These are phyloP conservation scores for Hypotaenidia okinawae DNA, from an alignment of 2,797 vertebrate species.

Conservation along the genomic window DNA sequence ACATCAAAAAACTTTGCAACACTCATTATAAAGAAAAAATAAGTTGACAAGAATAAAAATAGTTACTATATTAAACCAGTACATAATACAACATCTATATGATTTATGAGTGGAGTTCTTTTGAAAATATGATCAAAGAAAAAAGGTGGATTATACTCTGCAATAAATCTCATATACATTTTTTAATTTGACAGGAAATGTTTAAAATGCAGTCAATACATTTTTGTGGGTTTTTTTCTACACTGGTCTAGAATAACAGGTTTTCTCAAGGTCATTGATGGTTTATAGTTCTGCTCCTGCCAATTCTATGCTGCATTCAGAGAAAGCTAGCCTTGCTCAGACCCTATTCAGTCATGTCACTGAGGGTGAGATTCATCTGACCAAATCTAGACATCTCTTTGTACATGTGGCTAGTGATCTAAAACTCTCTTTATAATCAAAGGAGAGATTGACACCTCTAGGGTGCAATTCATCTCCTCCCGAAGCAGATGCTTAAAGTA, in stretches of 20 bases:
- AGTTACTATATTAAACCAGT: conserved; percentile 7
- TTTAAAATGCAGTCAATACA: background rate
- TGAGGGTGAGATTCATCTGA: conserved; percentile 20
- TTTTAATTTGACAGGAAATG: conserved; percentile 28
- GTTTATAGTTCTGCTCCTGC: background rate
- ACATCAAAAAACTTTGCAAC: background rate
- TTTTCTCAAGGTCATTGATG: conserved; percentile 1
- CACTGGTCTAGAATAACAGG: background rate
- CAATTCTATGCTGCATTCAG: background rate
- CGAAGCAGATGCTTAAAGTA: conserved; percentile 11
- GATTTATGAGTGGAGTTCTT: conserved; percentile 4
- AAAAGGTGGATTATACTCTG: background rate
- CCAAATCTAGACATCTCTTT: conserved; percentile 27
- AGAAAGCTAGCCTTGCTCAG: background rate
- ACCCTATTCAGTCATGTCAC: conserved; percentile 17
- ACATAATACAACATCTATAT: background rate
- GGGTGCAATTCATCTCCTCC: conserved; percentile 29
- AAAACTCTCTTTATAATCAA: conserved; percentile 31
- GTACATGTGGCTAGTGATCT: background rate
- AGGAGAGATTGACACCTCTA: conserved; percentile 18
- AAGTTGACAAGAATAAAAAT: conserved; percentile 20
- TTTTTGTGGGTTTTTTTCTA: background rate
- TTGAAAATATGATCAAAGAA: conserved; percentile 44
- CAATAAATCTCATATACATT: background rate
- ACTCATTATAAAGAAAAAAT: background rate